These are phyloP conservation scores for Malaclemys terrapin DNA, from an alignment of 2,113 vertebrate genomes.

Conservation along the genomic window DNA sequence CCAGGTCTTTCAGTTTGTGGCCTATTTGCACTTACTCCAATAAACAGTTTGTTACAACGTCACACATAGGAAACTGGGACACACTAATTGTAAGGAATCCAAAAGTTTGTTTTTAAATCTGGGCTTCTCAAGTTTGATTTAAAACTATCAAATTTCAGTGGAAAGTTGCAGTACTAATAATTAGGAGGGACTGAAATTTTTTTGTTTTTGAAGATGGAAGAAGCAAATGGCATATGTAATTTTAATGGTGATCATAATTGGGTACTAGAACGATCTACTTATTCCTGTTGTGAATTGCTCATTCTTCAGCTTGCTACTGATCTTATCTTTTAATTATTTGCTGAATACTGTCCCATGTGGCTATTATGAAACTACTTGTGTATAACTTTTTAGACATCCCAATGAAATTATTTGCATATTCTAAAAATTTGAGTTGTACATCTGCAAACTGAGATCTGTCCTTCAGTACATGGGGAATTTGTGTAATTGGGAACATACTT, in stretches of 20 bases:
- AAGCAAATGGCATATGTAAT: neutral
- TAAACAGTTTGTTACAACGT: neutral
- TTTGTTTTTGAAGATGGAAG: neutral
- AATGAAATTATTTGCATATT: neutral
- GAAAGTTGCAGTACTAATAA: neutral
- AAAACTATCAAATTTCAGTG: neutral
- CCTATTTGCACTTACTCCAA: neutral
- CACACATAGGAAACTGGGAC: too few relatives aligned
- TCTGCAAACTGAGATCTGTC: neutral
- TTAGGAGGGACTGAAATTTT: neutral
- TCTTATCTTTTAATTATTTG: neutral
- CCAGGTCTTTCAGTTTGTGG: neutral
- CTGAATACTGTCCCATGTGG: slow-evolving; percentile 2
- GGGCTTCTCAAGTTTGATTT: neutral
- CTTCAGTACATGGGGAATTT: neutral
- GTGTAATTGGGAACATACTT: neutral
- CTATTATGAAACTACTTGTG: neutral
- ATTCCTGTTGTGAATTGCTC: neutral
- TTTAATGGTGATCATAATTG: neutral
- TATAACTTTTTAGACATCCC: neutral
- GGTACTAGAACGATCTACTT: rapidly evolving
- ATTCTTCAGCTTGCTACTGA: neutral
- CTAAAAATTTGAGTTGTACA: neutral
- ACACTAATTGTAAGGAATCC: neutral
- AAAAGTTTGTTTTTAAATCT: neutral